Percentiles rank a stretch among this genome's conserved stretches.
These are phyloP conservation scores for Troides helena DNA, from an alignment of 2,888 invertebrate species.

Conservation along the genomic window DNA sequence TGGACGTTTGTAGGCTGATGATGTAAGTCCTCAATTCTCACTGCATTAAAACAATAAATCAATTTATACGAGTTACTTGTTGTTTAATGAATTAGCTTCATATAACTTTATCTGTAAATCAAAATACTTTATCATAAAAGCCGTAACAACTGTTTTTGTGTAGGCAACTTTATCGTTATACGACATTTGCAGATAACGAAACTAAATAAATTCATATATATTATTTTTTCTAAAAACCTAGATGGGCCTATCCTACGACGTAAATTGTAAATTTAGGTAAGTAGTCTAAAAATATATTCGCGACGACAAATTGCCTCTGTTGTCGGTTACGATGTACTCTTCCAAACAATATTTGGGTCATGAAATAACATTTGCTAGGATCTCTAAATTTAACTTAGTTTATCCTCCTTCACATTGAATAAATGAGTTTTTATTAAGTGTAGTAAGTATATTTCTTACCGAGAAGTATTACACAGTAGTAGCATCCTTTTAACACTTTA, in stretches of 20 bases:
- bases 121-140: background rate
- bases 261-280: conserved; percentile 4
- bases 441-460: background rate
- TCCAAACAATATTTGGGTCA: conserved; percentile 22
- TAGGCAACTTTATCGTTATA: background rate
- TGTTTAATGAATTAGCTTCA: background rate
- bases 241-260: background rate
- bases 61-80: background rate
- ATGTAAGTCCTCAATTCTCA: no score
- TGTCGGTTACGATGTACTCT: conserved; percentile 11
- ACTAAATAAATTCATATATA: background rate
- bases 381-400: background rate
- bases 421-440: background rate
- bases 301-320: conserved; percentile 15
- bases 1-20: no score
- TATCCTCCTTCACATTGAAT: background rate
- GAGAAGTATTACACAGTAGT: background rate
- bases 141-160: background rate
- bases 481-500: background rate
- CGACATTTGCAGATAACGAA: background rate
- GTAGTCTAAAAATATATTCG: conserved; percentile 11
- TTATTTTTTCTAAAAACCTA: background rate
- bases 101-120: background rate
- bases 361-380: conserved; percentile 6
- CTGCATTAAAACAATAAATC: background rate